A percentile compares a stretch with the other conserved stretches of the same genome.
phyloP scores from a whole-genome alignment of 2,797 vertebrate species.

The Odontamblyopus lacepedii region DNA sequence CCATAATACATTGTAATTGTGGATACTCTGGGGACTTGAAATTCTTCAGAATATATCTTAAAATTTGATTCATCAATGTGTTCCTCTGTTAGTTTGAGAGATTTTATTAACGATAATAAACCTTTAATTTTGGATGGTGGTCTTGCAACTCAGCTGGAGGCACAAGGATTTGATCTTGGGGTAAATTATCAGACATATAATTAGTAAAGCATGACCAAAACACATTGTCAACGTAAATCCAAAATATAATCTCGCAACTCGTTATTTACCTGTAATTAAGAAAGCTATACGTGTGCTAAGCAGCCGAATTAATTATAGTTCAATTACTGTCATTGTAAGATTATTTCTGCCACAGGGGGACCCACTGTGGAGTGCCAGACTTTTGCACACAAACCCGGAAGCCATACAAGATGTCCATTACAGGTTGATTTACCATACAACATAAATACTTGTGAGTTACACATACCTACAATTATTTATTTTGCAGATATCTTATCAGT shows the following conservation, averaged over 20 bases:
- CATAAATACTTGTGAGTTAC: neutral
- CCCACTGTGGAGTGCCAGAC: conserved; percentile 82
- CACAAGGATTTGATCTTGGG: conserved; percentile 73
- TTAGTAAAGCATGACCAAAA: neutral
- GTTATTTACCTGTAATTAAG: neutral
- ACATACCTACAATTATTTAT: neutral
- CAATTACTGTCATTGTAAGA: neutral
- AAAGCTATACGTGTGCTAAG: neutral
- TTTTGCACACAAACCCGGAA: conserved; percentile 78
- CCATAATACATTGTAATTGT: neutral
- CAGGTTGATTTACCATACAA: conserved; percentile 58
- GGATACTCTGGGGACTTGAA: no score
- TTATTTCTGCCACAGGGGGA: conserved; percentile 69
- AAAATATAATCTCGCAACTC: neutral
- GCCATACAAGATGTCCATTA: conserved; percentile 77
- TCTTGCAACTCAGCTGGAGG: conserved; percentile 80
- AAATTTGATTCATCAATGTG: conserved; percentile 30
- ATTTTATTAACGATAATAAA: conserved; percentile 23
- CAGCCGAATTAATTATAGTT: neutral
- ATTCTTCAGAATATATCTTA: neutral
- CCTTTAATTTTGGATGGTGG: conserved; percentile 81
- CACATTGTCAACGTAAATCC: neutral
- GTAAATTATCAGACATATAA: conserved; percentile 38
- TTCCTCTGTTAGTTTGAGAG: conserved; percentile 26
- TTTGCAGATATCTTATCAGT: conserved; percentile 75